phyloP scores from a whole-genome alignment of 1,140 invertebrate genomes.

The Formica exsecta region DNA sequence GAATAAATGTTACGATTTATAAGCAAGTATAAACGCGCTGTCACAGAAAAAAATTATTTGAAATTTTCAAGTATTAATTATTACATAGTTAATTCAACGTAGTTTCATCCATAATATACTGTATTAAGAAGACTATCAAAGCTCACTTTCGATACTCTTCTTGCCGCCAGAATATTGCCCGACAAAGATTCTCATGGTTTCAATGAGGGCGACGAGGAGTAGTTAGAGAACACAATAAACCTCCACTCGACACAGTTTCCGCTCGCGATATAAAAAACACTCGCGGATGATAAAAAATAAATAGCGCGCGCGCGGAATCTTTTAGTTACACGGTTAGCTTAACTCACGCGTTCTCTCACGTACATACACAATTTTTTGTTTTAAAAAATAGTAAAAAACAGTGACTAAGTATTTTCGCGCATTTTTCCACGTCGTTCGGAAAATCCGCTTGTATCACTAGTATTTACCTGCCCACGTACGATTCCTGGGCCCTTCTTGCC shows the following conservation, averaged over 20 bases:
- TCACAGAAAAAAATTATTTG: slow-evolving; percentile 9
- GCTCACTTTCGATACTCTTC: slow-evolving; percentile 17
- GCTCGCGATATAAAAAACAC: slow-evolving; percentile 67
- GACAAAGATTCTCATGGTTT: slow-evolving; percentile 38
- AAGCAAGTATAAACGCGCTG: not conserved
- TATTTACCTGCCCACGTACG: slow-evolving; percentile 41
- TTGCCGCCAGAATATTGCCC: slow-evolving; percentile 7
- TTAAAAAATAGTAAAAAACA: slow-evolving; percentile 86
- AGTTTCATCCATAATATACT: slow-evolving; percentile 41
- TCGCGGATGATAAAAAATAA: slow-evolving; percentile 83
- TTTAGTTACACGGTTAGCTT: slow-evolving; percentile 81
- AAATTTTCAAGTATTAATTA: slow-evolving; percentile 13
- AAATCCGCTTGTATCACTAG: slow-evolving; percentile 80
- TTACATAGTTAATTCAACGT: slow-evolving; percentile 26
- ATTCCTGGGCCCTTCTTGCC: slow-evolving; percentile 46
- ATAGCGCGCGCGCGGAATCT: slow-evolving; percentile 83
- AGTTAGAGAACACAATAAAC: slow-evolving; percentile 47
- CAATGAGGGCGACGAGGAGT: slow-evolving; percentile 18
- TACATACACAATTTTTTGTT: slow-evolving; percentile 76
- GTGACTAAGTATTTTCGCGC: slow-evolving; percentile 84
- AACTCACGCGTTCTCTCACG: slow-evolving; percentile 80
- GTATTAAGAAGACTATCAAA: slow-evolving; percentile 31
- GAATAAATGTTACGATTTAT: not conserved
- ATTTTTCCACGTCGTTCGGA: slow-evolving; percentile 80
- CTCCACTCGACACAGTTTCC: slow-evolving; percentile 57